Evolutionary conservation across 2,888 invertebrate species (phyloP), one percentile per base, ranked within the genome.

Genomic region (Enoplolaimus lenunculus): DNA sequence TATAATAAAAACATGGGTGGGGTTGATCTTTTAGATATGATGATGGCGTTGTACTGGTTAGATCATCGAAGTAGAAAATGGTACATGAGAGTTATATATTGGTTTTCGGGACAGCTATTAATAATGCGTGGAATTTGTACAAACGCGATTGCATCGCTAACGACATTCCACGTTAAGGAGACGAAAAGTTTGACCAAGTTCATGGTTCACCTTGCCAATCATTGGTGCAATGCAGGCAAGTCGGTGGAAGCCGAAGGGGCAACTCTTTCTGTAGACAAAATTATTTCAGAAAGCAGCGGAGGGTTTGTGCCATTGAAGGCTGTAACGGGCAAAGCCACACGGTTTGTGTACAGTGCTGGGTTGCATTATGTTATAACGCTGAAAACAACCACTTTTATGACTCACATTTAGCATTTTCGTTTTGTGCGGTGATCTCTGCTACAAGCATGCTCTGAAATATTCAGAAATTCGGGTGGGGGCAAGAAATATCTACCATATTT

Each of bases 81-180:
- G 67, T 66, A 66, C 33, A 66, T 34, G 30, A 31, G 67, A 30
- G 31, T 66, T 34, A n/a, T 66, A 13, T 66, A 33, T 66, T 66
- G 67, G 34, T 31, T 66, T n/a, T 66, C n/a, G 34, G 67, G 13
- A 31, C 30, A 13, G 34, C 34, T 34, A 34, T 66, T 7, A 66
- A 34, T 34, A 66, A 66, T n/a, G 67, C 33, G 7, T 66, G 67
- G 31, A 30, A 34, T 3, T 34, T 66, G 2, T 66, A 66, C 34
- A 31, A n/a, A 7, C 67, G 31, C 34, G 34, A 66, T 13, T 66
- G 67, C n/a, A 7, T 7, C 3, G n/a, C 34, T 2, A 34, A 66
- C 33, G 67, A 3, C 2, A 13, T 66, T 3, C n/a, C 30, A n/a
- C 7, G 34, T 7, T n/a, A n/a, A 3, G 67, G 31, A 66, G 21